Evolutionary conservation across 1,140 invertebrate genomes (phyloP), one percentile per base, ranked within the genome.

Genomic region (Dendroctonus valens): DNA sequence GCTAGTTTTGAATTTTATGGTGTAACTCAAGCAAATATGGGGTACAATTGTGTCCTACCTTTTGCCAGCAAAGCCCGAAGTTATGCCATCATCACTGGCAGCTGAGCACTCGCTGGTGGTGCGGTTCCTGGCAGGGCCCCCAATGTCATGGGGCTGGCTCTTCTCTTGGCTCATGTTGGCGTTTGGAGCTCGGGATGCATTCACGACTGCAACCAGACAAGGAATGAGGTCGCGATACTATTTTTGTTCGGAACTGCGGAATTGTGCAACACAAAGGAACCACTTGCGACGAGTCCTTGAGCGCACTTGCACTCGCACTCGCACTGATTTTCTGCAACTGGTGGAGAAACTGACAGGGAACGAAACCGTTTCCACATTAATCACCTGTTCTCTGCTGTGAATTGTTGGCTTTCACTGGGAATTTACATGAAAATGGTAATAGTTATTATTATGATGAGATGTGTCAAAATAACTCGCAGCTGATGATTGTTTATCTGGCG

Each of bases 91-190:
- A 52, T 79, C 77, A 72, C 74, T 79, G 15, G 68, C 69, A 51
- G 52, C 65, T 5, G 75, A 77, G 64, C 74, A 75, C 68, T 79
- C 77, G 65, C 77, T 79, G 53, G 74, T 70, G 7, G 73, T 75
- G 50, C 77, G 69, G 14, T 71, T 59, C 57, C 76, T 72, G 9
- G 74, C 41, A 51, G 65, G 61, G 11, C 59, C 55, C 48, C 67
- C 70, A 39, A 63, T 71, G 44, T 76, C 72, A 44, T 74, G 69
- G 2, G 72, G 70, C 37, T 72, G 58, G 61, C 58, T 69, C 65
- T 68, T 69, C 58, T 73, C 68, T 9, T 69, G 53, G 69, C 53
- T 70, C 65, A 67, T 69, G n/a, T 57, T 64, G 8, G 5, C 14
- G 40, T 52, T 41, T 12, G 8, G 3, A 50, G 48, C 7, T 15